A percentile compares a stretch with the other conserved stretches of the same genome.
phyloP scores from a whole-genome alignment of 2,113 vertebrate species.

The Gulo gulo region DNA sequence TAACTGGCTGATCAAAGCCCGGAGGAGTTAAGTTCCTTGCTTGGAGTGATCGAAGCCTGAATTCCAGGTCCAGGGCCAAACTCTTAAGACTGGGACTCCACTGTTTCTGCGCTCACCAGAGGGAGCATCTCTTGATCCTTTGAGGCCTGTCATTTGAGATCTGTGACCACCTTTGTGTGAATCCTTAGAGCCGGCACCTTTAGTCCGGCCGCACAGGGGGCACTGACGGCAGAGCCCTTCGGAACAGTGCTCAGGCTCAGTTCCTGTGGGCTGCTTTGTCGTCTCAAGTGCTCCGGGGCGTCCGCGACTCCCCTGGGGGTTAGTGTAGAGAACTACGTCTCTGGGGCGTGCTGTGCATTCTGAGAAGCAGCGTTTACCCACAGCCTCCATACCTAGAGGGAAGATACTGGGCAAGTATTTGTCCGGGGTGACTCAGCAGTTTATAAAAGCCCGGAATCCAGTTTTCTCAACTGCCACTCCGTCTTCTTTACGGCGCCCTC shows the following conservation, averaged over 20 bases:
- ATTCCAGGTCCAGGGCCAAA: neutral
- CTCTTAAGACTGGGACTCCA: fast-evolving
- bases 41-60: neutral
- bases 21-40: neutral
- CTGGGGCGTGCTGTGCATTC: fast-evolving
- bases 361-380: neutral
- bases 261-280: too few relatives aligned
- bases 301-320: neutral
- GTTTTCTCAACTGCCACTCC: neutral
- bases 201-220: fast-evolving
- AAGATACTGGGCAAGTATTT: neutral
- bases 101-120: fast-evolving
- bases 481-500: neutral
- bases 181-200: neutral
- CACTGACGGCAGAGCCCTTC: fast-evolving
- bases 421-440: neutral
- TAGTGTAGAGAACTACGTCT: neutral
- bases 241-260: fast-evolving
- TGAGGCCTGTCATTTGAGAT: neutral
- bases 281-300: fast-evolving
- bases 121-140: fast-evolving
- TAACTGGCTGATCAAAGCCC: fast-evolving
- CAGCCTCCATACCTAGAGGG: neutral
- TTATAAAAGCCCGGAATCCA: neutral
- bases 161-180: fast-evolving